Evolutionary conservation across 2,113 vertebrate genomes (phyloP).

Genomic region (Calonectris borealis): DNA sequence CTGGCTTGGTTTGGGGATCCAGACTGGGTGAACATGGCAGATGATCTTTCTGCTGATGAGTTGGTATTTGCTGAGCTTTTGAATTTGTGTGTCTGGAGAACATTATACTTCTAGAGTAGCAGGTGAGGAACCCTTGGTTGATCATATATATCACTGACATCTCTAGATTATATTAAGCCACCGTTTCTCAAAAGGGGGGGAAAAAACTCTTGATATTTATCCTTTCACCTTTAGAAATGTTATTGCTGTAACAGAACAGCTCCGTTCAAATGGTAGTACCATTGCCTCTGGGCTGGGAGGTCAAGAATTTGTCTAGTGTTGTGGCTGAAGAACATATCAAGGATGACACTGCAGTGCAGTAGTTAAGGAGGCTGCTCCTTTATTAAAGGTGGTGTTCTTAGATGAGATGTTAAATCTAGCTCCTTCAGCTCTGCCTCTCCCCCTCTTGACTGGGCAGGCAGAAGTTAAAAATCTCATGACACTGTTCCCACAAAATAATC

Average conservation of each 20-base stretch:
- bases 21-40: background rate
- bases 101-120: background rate
- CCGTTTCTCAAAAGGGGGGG: fast-evolving
- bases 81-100: background rate
- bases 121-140: background rate
- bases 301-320: background rate
- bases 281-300: background rate
- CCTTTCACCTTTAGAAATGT: background rate
- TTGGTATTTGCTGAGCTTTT: background rate
- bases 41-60: background rate
- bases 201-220: background rate
- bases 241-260: background rate
- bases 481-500: background rate
- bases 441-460: background rate
- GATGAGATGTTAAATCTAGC: background rate
- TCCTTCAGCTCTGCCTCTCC: background rate
- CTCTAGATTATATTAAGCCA: background rate
- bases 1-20: background rate
- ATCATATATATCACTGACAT: background rate
- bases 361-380: background rate
- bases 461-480: background rate
- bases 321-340: background rate
- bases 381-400: background rate
- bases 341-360: background rate
- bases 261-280: background rate